Evolutionary conservation across 1,140 invertebrate species (phyloP).

Genomic region (Gryon sp.): DNA sequence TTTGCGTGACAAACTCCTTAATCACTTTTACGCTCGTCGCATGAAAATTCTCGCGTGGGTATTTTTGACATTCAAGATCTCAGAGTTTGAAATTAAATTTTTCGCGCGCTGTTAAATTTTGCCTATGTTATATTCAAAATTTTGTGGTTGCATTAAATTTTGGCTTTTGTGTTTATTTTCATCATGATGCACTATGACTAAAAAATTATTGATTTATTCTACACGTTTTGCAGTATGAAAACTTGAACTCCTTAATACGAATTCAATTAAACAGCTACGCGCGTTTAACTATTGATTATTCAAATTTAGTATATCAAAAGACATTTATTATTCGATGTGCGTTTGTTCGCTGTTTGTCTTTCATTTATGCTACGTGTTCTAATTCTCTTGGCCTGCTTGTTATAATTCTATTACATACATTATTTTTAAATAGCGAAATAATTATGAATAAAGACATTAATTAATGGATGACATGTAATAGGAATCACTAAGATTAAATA

Average conservation of each 20-base stretch:
- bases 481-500: too few relatives aligned
- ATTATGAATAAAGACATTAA: too few relatives aligned
- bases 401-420: constrained; percentile 7
- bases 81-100: constrained; percentile 26
- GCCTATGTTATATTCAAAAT: constrained; percentile 1
- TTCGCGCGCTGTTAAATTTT: background rate
- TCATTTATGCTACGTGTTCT: constrained; percentile 47
- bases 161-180: constrained; percentile 1
- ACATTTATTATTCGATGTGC: constrained; percentile 43
- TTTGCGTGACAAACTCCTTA: constrained; percentile 59
- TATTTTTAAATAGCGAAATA: too few relatives aligned
- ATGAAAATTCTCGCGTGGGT: constrained; percentile 30
- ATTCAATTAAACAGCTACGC: constrained; percentile 43
- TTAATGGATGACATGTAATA: too few relatives aligned
- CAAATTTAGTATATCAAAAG: constrained; percentile 47
- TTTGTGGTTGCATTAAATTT: constrained; percentile 2
- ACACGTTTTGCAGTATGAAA: constrained; percentile 4
- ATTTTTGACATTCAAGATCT: constrained; percentile 37
- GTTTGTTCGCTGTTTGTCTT: constrained; percentile 44
- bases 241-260: constrained; percentile 29
- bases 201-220: constrained; percentile 39
- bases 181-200: background rate
- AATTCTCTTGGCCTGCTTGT: constrained; percentile 37
- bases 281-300: constrained; percentile 45
- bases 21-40: constrained; percentile 28